phyloP scores from a whole-genome alignment of 2,797 vertebrate species.

The Channa striata region DNA sequence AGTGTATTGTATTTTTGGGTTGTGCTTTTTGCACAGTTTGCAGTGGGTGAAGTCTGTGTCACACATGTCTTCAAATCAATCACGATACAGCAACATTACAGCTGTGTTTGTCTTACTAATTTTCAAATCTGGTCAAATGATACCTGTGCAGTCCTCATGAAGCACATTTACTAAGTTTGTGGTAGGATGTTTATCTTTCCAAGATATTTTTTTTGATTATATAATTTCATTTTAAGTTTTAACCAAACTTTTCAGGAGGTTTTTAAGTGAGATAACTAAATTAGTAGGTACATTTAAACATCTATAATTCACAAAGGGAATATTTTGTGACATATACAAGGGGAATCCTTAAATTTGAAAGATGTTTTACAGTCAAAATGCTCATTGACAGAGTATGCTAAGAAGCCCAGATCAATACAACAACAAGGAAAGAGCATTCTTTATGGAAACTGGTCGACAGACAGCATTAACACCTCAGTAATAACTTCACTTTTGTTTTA shows the following conservation, averaged over 20 bases:
- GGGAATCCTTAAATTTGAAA: neutral
- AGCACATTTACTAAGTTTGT: neutral
- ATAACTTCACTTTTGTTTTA: neutral
- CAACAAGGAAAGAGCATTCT: neutral
- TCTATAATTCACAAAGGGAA: neutral
- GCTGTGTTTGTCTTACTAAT: neutral
- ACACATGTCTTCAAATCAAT: neutral
- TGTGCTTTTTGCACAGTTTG: neutral
- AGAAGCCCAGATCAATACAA: neutral
- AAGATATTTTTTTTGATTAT: neutral
- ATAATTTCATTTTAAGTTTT: neutral
- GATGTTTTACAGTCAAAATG: neutral
- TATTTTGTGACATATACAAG: neutral
- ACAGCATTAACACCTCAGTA: neutral
- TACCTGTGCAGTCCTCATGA: neutral
- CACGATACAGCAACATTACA: neutral
- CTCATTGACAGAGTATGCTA: neutral
- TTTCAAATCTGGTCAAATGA: slow-evolving; percentile 1
- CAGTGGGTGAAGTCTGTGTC: neutral
- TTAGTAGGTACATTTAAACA: neutral
- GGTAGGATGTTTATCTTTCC: neutral
- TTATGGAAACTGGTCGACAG: neutral
- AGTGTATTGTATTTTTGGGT: neutral
- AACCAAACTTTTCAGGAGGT: neutral
- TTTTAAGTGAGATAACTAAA: neutral